Base-by-base conservation (phyloP, 2,113 vertebrate genomes). In the Lophura nycthemera region DNA sequence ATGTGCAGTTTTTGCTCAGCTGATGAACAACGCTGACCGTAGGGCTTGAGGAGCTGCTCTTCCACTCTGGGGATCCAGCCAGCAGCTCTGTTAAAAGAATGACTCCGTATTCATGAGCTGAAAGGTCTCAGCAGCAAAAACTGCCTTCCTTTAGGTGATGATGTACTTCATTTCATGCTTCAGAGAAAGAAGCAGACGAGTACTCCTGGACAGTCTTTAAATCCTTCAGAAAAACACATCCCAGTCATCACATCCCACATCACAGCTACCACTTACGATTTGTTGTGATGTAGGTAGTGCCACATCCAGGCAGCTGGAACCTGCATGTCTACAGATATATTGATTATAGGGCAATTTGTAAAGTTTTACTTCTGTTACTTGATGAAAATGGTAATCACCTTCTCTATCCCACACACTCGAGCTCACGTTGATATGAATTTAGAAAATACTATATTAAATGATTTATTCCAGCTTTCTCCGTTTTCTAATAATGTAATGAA, bases 401-500 rank as follows among this genome's bases (percentile, higher is more conserved):
- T 30, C 90, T 52, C 42, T 52, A 60, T 89, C 47, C 52, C 43
- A 47, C 77, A 84, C 40, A 59, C 57, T 78, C 47, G 63, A 75
- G 36, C 70, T 81, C 61, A 59, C 71, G 59, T 73, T 30, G 60
- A 82, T 79, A 76, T 13, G 30, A 88, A 65, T 94, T 93, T 82
- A 92, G 89, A 94, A 95, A 96, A 94, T 59, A 59, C 45, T 52
- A 11, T 67, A 79, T 80, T 93, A 93, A 93, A 86, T 89, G 87
- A 91, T 89, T 93, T 94, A 91, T 92, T 90, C 82, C 85, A 93
- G 57, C 85, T 94, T 92, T 89, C 89, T 93, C 86, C 76, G 83
- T 90, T 95, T 94, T 83, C 90, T 95, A 93, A 94, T 83, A 93
- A 88, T 83, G 86, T 86, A 95, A 86, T 94, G 92, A 90, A 96